phyloP scores from a whole-genome alignment of 2,113 vertebrate species.

The Ammodramus savannarum region DNA sequence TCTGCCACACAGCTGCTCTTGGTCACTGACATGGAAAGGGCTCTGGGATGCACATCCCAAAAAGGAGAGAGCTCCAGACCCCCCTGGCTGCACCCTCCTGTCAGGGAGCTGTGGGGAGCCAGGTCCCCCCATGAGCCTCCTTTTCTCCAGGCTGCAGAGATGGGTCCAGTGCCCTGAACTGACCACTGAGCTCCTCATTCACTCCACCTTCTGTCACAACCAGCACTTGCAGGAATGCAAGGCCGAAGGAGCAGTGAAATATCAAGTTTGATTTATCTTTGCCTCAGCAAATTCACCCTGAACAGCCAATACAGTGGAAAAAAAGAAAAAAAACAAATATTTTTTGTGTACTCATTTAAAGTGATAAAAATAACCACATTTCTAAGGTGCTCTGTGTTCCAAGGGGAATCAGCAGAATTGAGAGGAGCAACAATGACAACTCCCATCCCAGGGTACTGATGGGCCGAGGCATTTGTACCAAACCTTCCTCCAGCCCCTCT shows the following conservation, averaged over 20 bases:
- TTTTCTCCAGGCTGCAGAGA: background rate
- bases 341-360: background rate
- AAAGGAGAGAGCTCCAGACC: background rate
- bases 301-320: background rate
- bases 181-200: accelerated
- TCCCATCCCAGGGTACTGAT: accelerated
- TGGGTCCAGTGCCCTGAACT: background rate
- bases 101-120: background rate
- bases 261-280: background rate
- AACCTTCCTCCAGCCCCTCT: background rate
- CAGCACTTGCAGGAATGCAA: background rate
- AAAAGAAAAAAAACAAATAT: background rate
- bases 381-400: background rate
- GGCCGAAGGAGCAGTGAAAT: background rate
- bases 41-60: background rate
- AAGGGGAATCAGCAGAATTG: background rate
- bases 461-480: background rate
- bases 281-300: background rate
- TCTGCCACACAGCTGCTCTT: background rate
- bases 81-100: background rate
- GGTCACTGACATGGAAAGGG: accelerated
- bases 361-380: background rate
- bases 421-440: background rate
- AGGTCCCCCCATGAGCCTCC: background rate
- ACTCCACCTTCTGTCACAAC: background rate